These are phyloP conservation scores for Patiria miniata DNA, from an alignment of 35 echinoderm and acorn worm species.

Conservation along the genomic window DNA sequence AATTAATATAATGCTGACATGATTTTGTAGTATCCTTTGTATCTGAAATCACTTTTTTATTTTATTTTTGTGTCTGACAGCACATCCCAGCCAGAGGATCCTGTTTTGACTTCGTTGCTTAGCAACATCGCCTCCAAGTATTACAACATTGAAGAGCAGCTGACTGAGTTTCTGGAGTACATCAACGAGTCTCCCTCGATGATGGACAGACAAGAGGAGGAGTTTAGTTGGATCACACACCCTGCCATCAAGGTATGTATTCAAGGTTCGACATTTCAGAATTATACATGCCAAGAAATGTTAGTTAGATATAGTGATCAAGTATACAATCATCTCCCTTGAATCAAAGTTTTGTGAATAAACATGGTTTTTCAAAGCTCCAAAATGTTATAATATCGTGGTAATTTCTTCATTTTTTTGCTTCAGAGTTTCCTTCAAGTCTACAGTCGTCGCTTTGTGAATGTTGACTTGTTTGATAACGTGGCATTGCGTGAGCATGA, in stretches of 20 bases:
- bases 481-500: slow-evolving; percentile 57
- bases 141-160: slow-evolving; percentile 39
- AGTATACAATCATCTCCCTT: not conserved
- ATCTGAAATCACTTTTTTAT: no score
- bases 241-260: slow-evolving; percentile 77
- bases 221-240: slow-evolving; percentile 76
- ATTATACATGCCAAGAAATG: not conserved
- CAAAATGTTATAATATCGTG: not conserved
- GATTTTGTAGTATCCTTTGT: no score
- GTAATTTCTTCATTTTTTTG: slow-evolving; percentile 1
- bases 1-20: no score
- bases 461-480: slow-evolving; percentile 77
- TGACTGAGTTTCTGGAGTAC: slow-evolving; percentile 61
- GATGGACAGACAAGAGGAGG: slow-evolving; percentile 35
- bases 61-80: no score
- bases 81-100: not conserved
- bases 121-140: not conserved
- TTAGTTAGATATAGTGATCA: no score
- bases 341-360: not conserved
- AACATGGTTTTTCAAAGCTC: not conserved
- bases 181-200: slow-evolving; percentile 59
- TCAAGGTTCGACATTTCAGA: not conserved
- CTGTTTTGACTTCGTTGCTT: not conserved
- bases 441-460: slow-evolving; percentile 71
- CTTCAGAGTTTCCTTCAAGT: slow-evolving; percentile 80